Percentiles rank a stretch among this genome's conserved stretches.
Conservation (phyloP, 64 coral and sea anemone species). For the Dendronephthya gigantea region DNA sequence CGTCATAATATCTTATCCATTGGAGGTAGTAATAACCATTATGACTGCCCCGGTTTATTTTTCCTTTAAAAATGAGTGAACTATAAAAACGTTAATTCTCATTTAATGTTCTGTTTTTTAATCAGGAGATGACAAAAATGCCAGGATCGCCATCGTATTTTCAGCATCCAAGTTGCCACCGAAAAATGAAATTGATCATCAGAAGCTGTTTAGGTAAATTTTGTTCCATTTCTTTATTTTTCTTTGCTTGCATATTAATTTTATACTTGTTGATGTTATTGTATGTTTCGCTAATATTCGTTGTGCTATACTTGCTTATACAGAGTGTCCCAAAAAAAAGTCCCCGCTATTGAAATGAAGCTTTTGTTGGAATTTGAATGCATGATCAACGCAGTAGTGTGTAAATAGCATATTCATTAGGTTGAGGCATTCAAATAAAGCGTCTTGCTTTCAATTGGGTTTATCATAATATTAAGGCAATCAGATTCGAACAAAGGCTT, state of each 20-base stretch:
- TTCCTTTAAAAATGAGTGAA: background rate
- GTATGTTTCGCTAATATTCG: background rate
- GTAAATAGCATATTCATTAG: no score
- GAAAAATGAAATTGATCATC: slow-evolving; percentile 62
- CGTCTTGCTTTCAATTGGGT: no score
- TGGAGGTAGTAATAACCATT: background rate
- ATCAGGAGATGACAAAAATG: slow-evolving; percentile 88
- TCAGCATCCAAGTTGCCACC: slow-evolving; percentile 63
- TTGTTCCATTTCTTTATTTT: background rate
- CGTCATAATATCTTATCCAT: background rate
- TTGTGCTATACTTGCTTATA: no score
- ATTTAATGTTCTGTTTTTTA: background rate
- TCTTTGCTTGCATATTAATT: background rate
- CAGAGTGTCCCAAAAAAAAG: no score
- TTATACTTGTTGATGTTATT: background rate
- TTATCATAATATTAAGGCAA: no score
- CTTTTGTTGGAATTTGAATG: no score
- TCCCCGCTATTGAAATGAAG: no score
- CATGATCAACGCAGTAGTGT: no score
- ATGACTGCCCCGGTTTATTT: no score
- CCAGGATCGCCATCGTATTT: slow-evolving; percentile 71
- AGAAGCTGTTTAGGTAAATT: slow-evolving; percentile 62
- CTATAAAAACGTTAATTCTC: background rate
- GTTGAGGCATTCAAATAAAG: no score
- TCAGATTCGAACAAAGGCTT: no score